Conservation (phyloP, 2,888 invertebrate species). For the Pycnomerus fuliginosus region DNA sequence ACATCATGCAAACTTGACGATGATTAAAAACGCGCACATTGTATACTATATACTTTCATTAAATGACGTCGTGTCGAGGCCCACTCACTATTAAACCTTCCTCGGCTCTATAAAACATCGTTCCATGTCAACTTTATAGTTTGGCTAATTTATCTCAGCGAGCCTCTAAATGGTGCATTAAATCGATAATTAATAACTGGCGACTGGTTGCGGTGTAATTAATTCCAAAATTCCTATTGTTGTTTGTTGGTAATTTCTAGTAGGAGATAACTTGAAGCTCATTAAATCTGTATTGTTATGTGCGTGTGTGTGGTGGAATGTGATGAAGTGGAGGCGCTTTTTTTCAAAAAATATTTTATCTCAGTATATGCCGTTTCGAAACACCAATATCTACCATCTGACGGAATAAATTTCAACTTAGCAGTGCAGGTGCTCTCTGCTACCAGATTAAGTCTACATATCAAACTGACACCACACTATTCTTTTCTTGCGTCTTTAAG, state of each 20-base stretch:
- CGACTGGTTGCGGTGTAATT: slow-evolving; percentile 12
- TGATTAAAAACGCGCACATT: slow-evolving; percentile 22
- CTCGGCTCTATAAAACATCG: slow-evolving; percentile 14
- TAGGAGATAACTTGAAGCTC: slow-evolving; percentile 13
- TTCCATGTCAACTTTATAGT: slow-evolving; percentile 13
- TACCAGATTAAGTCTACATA: slow-evolving; percentile 24
- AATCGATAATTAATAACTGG: slow-evolving; percentile 16
- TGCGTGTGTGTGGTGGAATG: no score
- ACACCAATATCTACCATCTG: slow-evolving; percentile 24
- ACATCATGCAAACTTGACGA: slow-evolving; percentile 13
- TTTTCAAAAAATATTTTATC: no score
- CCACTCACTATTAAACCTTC: slow-evolving; percentile 22
- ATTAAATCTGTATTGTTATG: slow-evolving; percentile 18
- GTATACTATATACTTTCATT: slow-evolving; percentile 20
- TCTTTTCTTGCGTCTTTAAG: no score
- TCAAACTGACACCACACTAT: slow-evolving; percentile 25
- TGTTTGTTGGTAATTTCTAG: slow-evolving; percentile 6
- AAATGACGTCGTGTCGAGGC: slow-evolving; percentile 19
- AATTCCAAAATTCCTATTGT: slow-evolving; percentile 13
- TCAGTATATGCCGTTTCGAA: slow-evolving; percentile 14
- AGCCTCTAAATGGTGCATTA: slow-evolving; percentile 7
- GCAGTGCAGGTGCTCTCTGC: slow-evolving; percentile 18
- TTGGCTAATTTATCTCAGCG: slow-evolving; percentile 17
- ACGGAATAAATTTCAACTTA: slow-evolving; percentile 20
- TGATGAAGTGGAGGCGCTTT: no score